Evolutionary conservation across 1,140 invertebrate genomes (phyloP).

Genomic region (Acromyrmex heyeri): DNA sequence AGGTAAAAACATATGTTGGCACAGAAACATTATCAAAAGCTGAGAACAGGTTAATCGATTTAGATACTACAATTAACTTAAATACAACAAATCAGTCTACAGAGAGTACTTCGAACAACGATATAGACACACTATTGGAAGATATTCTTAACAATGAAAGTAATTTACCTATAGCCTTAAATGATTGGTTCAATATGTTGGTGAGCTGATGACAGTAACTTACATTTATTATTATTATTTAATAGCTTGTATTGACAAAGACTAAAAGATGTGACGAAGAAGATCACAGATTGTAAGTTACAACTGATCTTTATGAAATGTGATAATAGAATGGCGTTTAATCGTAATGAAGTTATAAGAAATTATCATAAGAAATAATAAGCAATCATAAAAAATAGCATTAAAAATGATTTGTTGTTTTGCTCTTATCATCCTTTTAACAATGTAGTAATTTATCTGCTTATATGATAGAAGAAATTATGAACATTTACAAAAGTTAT

Average conservation of each 20-base stretch:
- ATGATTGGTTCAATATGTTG: constrained; percentile 13
- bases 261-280: neutral
- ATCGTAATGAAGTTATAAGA: neutral
- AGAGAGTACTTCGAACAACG: neutral
- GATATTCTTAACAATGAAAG: neutral
- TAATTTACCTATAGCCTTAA: too few relatives aligned
- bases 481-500: neutral
- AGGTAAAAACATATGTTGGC: too few relatives aligned
- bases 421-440: neutral
- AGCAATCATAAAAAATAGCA: neutral
- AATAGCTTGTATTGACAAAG: neutral
- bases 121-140: neutral
- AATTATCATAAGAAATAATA: neutral
- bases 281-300: neutral
- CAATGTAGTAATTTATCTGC: neutral
- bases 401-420: neutral
- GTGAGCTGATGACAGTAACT: neutral
- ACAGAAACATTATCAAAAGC: too few relatives aligned
- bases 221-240: neutral
- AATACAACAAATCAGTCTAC: neutral
- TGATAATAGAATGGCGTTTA: neutral
- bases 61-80: neutral
- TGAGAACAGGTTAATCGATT: neutral
- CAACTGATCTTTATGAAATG: neutral
- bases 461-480: neutral